Percentiles rank a stretch among this genome's conserved stretches.
Evolutionary conservation across 1,140 invertebrate genomes (phyloP).

Genomic region (Drosophila carrolli): DNA sequence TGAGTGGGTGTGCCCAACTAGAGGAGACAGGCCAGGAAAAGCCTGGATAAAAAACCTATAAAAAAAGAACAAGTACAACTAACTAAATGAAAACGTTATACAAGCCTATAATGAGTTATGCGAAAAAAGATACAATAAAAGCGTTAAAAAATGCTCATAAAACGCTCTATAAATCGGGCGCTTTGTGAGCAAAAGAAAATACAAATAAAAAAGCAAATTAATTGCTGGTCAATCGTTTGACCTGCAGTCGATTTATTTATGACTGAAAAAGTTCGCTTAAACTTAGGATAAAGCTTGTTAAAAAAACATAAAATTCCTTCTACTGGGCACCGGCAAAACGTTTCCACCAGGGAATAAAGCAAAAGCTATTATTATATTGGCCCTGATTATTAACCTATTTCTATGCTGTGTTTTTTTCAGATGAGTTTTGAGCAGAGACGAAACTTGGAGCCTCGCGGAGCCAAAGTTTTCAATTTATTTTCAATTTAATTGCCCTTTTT

Average conservation of each 20-base stretch:
- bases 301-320: slow-evolving; percentile 2
- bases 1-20: slow-evolving; percentile 1
- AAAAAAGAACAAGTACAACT: neutral
- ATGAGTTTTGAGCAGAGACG: slow-evolving; percentile 33
- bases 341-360: neutral
- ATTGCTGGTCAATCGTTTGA: slow-evolving; percentile 32
- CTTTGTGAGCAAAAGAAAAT: slow-evolving; percentile 10
- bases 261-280: slow-evolving; percentile 15
- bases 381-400: slow-evolving; percentile 50
- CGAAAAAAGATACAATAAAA: slow-evolving; percentile 10
- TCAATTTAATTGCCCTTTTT: neutral
- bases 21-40: slow-evolving; percentile 4
- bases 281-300: slow-evolving; percentile 5
- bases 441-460: slow-evolving; percentile 50
- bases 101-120: slow-evolving; percentile 7
- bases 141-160: neutral
- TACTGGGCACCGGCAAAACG: slow-evolving; percentile 4
- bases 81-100: neutral
- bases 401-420: slow-evolving; percentile 57
- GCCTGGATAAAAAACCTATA: slow-evolving; percentile 9
- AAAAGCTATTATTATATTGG: neutral
- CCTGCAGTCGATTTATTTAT: slow-evolving; percentile 24
- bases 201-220: slow-evolving; percentile 25
- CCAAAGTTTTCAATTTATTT: slow-evolving; percentile 45
- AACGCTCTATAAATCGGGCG: neutral